Evolutionary conservation across 1,140 invertebrate genomes (phyloP), one percentile per base, ranked within the genome.

Genomic region (Harpegnathos saltator): DNA sequence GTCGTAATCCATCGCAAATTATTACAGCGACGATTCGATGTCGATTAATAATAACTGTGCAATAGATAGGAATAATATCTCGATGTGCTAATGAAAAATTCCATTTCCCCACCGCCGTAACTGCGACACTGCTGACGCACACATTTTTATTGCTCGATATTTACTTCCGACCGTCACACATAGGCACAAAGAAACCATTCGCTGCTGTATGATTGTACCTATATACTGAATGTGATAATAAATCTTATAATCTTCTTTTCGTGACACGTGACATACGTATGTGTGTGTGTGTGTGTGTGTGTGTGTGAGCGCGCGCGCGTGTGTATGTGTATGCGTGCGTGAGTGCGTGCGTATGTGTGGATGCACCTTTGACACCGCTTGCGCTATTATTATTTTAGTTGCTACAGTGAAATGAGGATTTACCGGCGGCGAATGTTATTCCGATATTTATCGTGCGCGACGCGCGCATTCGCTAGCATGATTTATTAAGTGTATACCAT

Each of bases 161-260:
- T 66, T 77, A 77, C n/a, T 66, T 66, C 54, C 58, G 56, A 71
- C 69, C 17, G 12, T 69, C 58, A 48, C 22, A 26, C 12, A 1
- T 19, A 65, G 17, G n/a, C n/a, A n/a, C n/a, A 58, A 63, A 38
- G 29, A 66, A n/a, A 44, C 9, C 11, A 44, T 9, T 44, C 26
- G 12, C 33, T 38, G 59, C 75, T 38, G 24, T 62, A 74, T 62
- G 74, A 83, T 59, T 83, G 38, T 78, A 83, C 48, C 26, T 69
- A n/a, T 83, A 38, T 80, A 17, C 24, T 29, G 2, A 83, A 59
- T 69, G 33, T 81, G 11, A 69, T 38, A 85, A 82, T 85, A 82
- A 85, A 85, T 85, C 68, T 85, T 82, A 19, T 82, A 85, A 85
- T 82, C 44, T 82, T 82, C 68, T 74, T 85, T 82, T 62, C 22